Evolutionary conservation across 2,797 vertebrate genomes (phyloP).

Genomic region (Gila robusta): DNA sequence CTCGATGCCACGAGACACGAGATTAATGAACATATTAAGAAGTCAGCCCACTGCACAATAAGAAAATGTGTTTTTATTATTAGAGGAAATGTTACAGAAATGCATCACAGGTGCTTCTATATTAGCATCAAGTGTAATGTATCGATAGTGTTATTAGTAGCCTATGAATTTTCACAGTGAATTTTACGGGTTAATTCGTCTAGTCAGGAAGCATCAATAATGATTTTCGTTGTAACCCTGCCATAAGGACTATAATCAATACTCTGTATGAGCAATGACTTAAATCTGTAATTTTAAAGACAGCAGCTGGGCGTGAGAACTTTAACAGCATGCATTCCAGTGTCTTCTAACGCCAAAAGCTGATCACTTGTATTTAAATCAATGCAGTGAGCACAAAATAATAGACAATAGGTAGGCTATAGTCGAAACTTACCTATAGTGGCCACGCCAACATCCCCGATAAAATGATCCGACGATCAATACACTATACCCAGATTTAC

Average conservation of each 20-base stretch:
- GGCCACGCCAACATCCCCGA: conserved; percentile 15
- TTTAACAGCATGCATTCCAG: conserved; percentile 12
- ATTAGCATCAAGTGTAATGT: background rate
- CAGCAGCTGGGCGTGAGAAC: conserved; percentile 29
- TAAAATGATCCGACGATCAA: conserved; percentile 11
- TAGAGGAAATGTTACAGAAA: background rate
- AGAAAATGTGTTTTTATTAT: background rate
- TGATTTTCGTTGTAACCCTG: conserved; percentile 1
- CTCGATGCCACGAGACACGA: conserved; percentile 20
- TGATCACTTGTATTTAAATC: conserved; percentile 26
- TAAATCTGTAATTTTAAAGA: background rate
- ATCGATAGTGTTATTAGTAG: background rate
- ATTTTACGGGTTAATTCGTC: background rate
- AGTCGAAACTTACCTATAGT: conserved; percentile 41
- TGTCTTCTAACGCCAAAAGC: conserved; percentile 17
- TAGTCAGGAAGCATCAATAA: background rate
- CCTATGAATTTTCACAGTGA: background rate
- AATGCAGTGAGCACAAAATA: conserved; percentile 29
- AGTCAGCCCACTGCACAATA: background rate
- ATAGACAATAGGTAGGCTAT: conserved; percentile 29
- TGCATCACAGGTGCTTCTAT: background rate
- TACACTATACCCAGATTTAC: conserved; percentile 1
- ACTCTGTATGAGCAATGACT: background rate
- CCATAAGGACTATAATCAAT: background rate
- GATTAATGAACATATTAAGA: conserved; percentile 14